Conservation (phyloP, 2,113 vertebrate genomes). For the Ophthalmolycus amberensis region DNA sequence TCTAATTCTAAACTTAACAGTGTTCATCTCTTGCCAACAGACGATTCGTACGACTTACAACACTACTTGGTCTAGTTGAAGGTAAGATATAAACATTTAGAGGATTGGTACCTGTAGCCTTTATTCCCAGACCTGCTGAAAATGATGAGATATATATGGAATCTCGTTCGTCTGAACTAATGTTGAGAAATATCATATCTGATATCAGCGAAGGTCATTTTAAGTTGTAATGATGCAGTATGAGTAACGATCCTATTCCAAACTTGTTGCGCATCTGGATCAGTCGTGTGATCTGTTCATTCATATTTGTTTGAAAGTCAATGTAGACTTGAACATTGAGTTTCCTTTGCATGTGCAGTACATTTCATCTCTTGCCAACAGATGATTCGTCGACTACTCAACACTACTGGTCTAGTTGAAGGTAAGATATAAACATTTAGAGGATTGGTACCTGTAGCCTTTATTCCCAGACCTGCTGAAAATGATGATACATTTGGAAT, state of each 20-base stretch:
- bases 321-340: too few relatives aligned
- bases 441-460: too few relatives aligned
- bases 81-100: constrained; percentile 2
- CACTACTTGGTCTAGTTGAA: fast-evolving
- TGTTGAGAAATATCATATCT: constrained; percentile 84
- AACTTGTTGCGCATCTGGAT: too few relatives aligned
- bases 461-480: constrained; percentile 25
- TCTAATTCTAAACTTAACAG: too few relatives aligned
- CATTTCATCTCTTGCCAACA: background rate
- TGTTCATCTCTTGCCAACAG: background rate
- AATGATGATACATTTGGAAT: constrained; percentile 84
- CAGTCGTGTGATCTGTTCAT: too few relatives aligned
- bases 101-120: fast-evolving
- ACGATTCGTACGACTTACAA: background rate
- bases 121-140: constrained; percentile 27
- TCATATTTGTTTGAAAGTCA: too few relatives aligned
- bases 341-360: too few relatives aligned
- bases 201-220: constrained; percentile 39
- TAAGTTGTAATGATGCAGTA: too few relatives aligned
- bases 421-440: constrained; percentile 3
- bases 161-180: constrained; percentile 92
- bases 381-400: background rate
- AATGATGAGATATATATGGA: constrained; percentile 82
- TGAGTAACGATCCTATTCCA: too few relatives aligned
- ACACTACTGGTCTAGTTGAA: fast-evolving